Percentiles rank a stretch among this genome's conserved stretches.
phyloP scores from a whole-genome alignment of 1,140 invertebrate genomes.

The Pogonognathellus flavescens region DNA sequence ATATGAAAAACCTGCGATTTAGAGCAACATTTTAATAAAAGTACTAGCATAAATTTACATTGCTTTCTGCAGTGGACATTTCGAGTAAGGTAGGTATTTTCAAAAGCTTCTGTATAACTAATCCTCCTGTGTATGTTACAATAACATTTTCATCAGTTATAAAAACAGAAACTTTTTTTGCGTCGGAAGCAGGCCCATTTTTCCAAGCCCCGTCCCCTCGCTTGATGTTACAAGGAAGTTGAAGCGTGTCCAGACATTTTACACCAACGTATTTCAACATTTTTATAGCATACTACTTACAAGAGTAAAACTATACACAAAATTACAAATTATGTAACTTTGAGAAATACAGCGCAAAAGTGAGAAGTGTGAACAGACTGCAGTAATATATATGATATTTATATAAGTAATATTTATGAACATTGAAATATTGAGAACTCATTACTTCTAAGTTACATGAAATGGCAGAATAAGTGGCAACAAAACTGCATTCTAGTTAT shows the following conservation, averaged over 20 bases:
- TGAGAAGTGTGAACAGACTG: background rate
- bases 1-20: no score
- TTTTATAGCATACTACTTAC: background rate
- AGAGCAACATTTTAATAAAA: no score
- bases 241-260: conserved; percentile 14
- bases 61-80: background rate
- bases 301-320: no score
- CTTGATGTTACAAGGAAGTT: background rate
- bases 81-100: background rate
- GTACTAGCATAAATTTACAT: conserved; percentile 9
- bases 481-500: no score
- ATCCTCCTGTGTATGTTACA: conserved; percentile 1
- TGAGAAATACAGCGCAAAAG: background rate
- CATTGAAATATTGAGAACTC: background rate
- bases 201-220: background rate
- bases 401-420: no score
- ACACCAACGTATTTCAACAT: conserved; percentile 16
- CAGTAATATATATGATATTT: background rate
- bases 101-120: conserved; percentile 1
- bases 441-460: no score
- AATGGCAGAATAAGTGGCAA: no score
- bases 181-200: background rate
- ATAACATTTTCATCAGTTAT: conserved; percentile 2
- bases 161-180: conserved; percentile 17
- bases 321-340: no score